Percentiles rank a stretch among this genome's conserved stretches.
Evolutionary conservation across 2,888 invertebrate genomes (phyloP).

Genomic region (Cacoxenus indagator): DNA sequence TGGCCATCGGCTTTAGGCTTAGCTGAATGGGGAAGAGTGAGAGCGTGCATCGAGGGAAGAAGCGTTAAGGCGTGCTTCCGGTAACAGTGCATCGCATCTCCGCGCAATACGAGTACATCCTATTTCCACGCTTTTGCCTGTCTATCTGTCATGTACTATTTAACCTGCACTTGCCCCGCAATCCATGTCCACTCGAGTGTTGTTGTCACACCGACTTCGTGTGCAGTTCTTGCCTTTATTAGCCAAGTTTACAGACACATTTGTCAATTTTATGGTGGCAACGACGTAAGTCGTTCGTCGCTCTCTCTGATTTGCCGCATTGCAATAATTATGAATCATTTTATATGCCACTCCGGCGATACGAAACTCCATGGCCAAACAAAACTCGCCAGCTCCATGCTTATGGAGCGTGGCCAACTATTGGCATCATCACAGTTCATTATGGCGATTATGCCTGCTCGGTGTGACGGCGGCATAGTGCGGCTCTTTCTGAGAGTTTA

Average conservation of each 20-base stretch:
- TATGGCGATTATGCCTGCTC: constrained; percentile 6
- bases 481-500: neutral
- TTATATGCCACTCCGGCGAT: neutral
- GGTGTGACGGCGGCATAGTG: neutral
- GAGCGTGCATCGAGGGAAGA: too few relatives aligned
- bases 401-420: constrained; percentile 32
- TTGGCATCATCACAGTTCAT: constrained; percentile 23
- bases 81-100: too few relatives aligned
- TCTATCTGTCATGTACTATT: too few relatives aligned
- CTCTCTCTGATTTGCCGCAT: constrained; percentile 52
- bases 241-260: constrained; percentile 66
- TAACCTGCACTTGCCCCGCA: too few relatives aligned
- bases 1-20: neutral
- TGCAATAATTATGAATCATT: constrained; percentile 63
- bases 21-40: too few relatives aligned
- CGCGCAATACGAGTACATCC: too few relatives aligned
- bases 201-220: neutral
- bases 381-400: neutral
- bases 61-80: too few relatives aligned
- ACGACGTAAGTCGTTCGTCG: constrained; percentile 37
- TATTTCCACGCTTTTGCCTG: too few relatives aligned
- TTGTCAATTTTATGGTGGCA: constrained; percentile 63
- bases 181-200: neutral
- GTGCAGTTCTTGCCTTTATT: constrained; percentile 45
- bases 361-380: constrained; percentile 1